Evolutionary conservation across 35 echinoderm and acorn worm genomes (phyloP).

Genomic region (Hemicentrotus pulcherrimus): DNA sequence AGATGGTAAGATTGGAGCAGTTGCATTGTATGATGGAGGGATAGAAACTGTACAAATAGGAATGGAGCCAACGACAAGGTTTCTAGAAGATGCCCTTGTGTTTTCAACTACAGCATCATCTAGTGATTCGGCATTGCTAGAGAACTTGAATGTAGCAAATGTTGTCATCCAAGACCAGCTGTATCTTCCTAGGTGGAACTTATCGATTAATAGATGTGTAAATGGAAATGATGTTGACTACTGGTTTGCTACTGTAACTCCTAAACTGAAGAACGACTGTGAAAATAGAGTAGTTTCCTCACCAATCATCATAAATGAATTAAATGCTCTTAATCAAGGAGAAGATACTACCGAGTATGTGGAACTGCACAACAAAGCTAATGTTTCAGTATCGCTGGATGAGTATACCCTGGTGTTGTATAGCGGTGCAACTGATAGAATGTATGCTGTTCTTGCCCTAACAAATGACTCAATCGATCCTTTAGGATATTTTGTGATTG

Average conservation of each 20-base stretch:
- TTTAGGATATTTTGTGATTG: constrained; percentile 69
- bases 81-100: constrained; percentile 21
- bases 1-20: background rate
- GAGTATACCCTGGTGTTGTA: constrained; percentile 86
- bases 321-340: constrained; percentile 71
- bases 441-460: constrained; percentile 66
- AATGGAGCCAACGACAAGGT: background rate
- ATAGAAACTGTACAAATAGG: background rate
- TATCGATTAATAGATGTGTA: constrained; percentile 39
- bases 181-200: background rate
- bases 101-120: background rate
- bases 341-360: constrained; percentile 77
- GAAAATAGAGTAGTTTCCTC: constrained; percentile 21
- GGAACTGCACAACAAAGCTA: constrained; percentile 79
- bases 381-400: constrained; percentile 57
- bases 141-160: background rate
- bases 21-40: constrained; percentile 41
- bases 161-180: constrained; percentile 24
- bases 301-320: constrained; percentile 73
- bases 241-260: background rate
- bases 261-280: constrained; percentile 29
- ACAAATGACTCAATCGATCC: constrained; percentile 45
- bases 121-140: background rate
- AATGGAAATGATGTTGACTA: background rate
- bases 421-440: constrained; percentile 58